phyloP scores from a whole-genome alignment of 2,797 vertebrate species.

The Loriculus beryllinus region DNA sequence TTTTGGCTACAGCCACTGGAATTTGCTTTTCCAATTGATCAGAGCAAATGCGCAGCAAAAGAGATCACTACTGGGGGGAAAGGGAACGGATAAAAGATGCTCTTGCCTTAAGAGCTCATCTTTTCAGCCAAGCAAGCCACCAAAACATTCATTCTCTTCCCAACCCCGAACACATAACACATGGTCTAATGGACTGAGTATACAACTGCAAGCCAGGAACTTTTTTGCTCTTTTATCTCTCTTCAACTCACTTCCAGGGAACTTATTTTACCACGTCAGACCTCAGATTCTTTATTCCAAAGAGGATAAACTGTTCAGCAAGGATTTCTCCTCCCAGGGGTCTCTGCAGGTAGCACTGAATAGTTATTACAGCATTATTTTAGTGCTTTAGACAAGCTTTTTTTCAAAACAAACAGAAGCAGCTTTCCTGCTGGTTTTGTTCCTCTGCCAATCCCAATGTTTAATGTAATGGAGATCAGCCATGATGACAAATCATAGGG shows the following conservation, averaged over 20 bases:
- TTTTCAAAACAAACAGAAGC: conserved; percentile 49
- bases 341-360: not conserved
- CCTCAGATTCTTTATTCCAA: not conserved
- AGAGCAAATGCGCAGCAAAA: not conserved
- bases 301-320: not conserved
- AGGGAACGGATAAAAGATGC: accelerated
- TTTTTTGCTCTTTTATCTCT: not conserved
- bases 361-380: conserved; percentile 35
- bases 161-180: not conserved
- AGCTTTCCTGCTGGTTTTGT: conserved; percentile 47
- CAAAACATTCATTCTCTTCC: not conserved
- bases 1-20: not conserved
- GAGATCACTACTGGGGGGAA: not conserved
- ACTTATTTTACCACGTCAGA: not conserved
- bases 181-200: not conserved
- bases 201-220: not conserved
- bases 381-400: conserved; percentile 9
- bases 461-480: conserved; percentile 56
- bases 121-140: not conserved
- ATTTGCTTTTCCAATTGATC: not conserved
- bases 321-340: conserved; percentile 17
- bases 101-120: not conserved
- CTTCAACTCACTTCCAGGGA: not conserved
- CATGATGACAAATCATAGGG: conserved; percentile 13
- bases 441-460: conserved; percentile 34